Base-by-base conservation (phyloP, 2,113 vertebrate genomes). In the Gopherus flavomarginatus region DNA sequence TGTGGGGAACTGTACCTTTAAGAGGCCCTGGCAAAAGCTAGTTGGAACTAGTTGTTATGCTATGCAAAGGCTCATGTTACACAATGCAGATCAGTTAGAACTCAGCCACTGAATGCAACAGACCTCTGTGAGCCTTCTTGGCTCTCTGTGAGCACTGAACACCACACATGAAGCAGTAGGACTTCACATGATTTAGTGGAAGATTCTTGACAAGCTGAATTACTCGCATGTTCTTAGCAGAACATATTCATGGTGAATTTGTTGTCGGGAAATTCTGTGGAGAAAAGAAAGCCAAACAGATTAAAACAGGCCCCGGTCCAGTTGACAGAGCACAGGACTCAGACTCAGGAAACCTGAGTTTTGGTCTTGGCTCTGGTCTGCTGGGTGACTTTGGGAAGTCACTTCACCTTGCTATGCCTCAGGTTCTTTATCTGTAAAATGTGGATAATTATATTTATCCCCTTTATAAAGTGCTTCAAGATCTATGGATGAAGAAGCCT, bases 221-320 rank as follows among this genome's bases (percentile, higher is more conserved):
- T 0, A 83, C 12, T 14, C 0, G 4, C 72, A 11, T 24, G 5
- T 90, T 89, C 65, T 42, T 81, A 0, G 42, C 85, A 72, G n/a
- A 91, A 84, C 3, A 50, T 26, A 42, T 81, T 54, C 0, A 82
- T 14, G 11, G 81, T 89, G 38, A 89, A 65, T 16, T 90, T 65
- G 22, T 2, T 44, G 50, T 87, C 85, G 54, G 19, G 83, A 10
- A 92, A 5, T 59, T 86, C 57, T 94, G 11, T 90, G 42, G 92
- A 85, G 83, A 90, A 83, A n/a, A 69, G 35, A 87, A 88, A 87
- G 47, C 21, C 5, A 14, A 50, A 65, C 47, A 12, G 9, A 84
- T 17, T 49, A 93, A 96, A 81, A 82, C 2, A 59, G 8, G 1
- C 54, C 57, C 26, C 57, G 47, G 21, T 6, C 81, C 11, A 90